phyloP scores from a whole-genome alignment of 2,113 vertebrate genomes.

The Eptesicus fuscus region DNA sequence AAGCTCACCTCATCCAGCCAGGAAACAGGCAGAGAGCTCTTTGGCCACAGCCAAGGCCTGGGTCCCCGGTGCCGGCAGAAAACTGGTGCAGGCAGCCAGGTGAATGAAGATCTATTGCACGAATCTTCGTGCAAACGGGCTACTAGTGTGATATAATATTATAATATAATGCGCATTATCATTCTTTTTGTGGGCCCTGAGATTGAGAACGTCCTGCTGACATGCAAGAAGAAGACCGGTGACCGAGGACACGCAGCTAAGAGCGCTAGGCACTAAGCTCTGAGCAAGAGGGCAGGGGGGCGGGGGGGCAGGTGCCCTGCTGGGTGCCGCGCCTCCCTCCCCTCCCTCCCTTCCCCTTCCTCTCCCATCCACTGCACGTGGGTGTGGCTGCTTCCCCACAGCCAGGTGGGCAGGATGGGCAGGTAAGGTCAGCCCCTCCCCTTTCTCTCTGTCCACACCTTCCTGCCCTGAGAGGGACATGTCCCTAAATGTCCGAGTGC shows the following conservation, averaged over 20 bases:
- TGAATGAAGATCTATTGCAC: too few species aligned
- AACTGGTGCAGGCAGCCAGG: too few species aligned
- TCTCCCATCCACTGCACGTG: too few species aligned
- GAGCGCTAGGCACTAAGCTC: too few species aligned
- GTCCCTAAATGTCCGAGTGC: not conserved
- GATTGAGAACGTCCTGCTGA: not conserved
- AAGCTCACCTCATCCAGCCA: not conserved
- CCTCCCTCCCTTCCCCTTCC: not conserved
- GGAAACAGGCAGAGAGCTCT: not conserved
- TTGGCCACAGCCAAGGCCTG: too few species aligned
- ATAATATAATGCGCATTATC: not conserved
- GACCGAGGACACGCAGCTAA: accelerated
- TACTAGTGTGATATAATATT: not conserved
- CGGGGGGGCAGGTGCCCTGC: not conserved
- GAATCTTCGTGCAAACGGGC: too few species aligned
- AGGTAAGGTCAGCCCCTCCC: not conserved
- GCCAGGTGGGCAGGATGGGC: not conserved
- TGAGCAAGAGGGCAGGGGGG: not conserved
- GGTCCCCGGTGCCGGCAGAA: too few species aligned
- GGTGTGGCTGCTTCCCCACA: not conserved
- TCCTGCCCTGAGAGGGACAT: not conserved
- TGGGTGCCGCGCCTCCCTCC: accelerated
- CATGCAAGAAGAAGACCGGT: accelerated
- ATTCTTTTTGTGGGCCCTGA: not conserved
- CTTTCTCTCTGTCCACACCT: not conserved